phyloP scores from a whole-genome alignment of 2,113 vertebrate genomes.

The Tringa solitaria region DNA sequence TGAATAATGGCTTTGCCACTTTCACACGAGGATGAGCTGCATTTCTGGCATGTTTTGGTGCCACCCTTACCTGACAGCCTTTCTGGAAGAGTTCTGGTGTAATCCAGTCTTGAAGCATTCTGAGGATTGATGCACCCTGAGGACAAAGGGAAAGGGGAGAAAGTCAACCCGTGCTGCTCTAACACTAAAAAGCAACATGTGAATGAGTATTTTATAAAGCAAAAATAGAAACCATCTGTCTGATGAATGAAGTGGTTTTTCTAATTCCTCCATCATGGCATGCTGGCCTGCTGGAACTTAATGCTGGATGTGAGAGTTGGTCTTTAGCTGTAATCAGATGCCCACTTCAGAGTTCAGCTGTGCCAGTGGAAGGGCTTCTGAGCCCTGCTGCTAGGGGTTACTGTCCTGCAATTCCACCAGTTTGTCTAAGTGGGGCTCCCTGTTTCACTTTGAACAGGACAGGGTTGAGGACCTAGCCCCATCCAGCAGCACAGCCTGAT shows the following conservation, averaged over 20 bases:
- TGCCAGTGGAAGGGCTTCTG: fast-evolving
- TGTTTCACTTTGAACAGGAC: neutral
- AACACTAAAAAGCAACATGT: neutral
- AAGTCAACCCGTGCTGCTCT: neutral
- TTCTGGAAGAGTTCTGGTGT: constrained; percentile 77
- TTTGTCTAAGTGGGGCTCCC: neutral
- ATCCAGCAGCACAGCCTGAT: neutral
- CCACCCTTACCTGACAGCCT: constrained; percentile 79
- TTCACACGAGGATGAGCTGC: neutral
- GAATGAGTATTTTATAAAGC: neutral
- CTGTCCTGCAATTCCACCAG: too few species aligned
- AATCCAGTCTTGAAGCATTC: constrained; percentile 87
- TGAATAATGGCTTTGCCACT: neutral
- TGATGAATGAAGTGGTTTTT: neutral
- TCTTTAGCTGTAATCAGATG: neutral
- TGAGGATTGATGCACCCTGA: constrained; percentile 86
- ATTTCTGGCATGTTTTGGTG: neutral
- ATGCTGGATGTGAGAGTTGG: neutral
- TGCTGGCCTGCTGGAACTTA: neutral
- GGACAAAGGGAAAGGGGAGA: neutral
- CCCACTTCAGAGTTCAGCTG: neutral
- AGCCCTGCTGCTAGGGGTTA: neutral
- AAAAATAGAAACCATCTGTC: neutral
- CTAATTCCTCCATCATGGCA: neutral
- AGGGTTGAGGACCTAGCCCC: neutral